Conservation (phyloP, 2,797 vertebrate genomes). For the Apogon talboti region DNA sequence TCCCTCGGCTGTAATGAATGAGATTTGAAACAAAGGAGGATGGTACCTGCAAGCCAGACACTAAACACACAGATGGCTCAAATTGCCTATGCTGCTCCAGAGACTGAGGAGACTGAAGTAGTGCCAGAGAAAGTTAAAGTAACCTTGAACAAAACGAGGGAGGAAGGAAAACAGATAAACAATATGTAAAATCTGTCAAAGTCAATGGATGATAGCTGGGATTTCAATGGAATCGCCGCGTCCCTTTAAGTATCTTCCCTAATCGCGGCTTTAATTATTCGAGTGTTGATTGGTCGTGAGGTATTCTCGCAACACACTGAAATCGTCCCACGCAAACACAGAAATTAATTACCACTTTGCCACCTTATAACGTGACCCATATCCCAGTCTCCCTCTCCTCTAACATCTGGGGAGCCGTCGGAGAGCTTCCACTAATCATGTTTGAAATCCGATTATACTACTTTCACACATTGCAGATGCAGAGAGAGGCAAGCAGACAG, state of each 20-base stretch:
- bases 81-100: conserved; percentile 76
- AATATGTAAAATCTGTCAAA: conserved; percentile 60
- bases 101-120: conserved; percentile 75
- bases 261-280: conserved; percentile 32
- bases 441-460: conserved; percentile 83
- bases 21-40: conserved; percentile 84
- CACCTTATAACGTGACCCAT: conserved; percentile 67
- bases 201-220: conserved; percentile 54
- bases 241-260: conserved; percentile 31
- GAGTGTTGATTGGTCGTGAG: conserved; percentile 32
- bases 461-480: conserved; percentile 78
- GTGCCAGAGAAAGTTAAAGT: conserved; percentile 80
- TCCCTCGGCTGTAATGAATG: conserved; percentile 83
- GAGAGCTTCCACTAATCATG: conserved; percentile 81
- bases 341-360: conserved; percentile 76
- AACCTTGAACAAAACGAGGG: conserved; percentile 76
- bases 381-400: conserved; percentile 46
- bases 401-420: conserved; percentile 74
- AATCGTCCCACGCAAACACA: conserved; percentile 55
- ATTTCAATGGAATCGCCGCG: conserved; percentile 28
- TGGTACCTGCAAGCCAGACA: conserved; percentile 82
- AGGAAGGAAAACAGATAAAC: conserved; percentile 62
- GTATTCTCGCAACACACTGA: conserved; percentile 40
- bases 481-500: conserved; percentile 71
- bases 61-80: conserved; percentile 82